A percentile compares a stretch with the other conserved stretches of the same genome.
Conservation (phyloP, 2,113 vertebrate genomes). For the Aythya baeri region DNA sequence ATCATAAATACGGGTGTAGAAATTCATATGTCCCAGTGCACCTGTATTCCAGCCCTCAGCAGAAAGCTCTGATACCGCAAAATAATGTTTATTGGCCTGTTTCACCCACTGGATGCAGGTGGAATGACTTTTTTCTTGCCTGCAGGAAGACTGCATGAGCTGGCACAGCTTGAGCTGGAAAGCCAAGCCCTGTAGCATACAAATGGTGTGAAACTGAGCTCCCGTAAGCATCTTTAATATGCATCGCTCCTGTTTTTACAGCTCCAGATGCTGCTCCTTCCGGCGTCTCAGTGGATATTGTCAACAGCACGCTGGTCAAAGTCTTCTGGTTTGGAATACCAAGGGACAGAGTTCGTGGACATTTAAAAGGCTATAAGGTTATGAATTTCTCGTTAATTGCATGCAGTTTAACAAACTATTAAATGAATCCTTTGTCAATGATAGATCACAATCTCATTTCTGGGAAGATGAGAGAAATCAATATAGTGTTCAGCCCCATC, state of each 20-base stretch:
- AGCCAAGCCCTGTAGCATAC: neutral
- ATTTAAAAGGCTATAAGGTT: slow-evolving; percentile 96
- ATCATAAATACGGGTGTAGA: slow-evolving; percentile 34
- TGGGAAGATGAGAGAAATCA: neutral
- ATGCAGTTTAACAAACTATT: neutral
- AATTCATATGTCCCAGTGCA: slow-evolving; percentile 35
- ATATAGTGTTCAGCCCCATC: rapidly evolving
- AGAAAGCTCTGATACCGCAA: neutral
- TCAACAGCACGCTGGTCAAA: slow-evolving; percentile 88
- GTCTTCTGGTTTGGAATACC: slow-evolving; percentile 89
- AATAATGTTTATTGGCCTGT: slow-evolving; percentile 12
- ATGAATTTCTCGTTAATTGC: neutral
- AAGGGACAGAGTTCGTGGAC: slow-evolving; percentile 92
- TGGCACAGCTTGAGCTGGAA: neutral
- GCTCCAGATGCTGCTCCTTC: slow-evolving; percentile 90
- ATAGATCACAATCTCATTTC: neutral
- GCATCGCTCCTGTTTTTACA: slow-evolving; percentile 59
- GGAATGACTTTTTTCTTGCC: neutral
- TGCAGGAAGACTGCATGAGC: neutral
- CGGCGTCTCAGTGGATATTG: slow-evolving; percentile 81
- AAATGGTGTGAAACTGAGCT: neutral
- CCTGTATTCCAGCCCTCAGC: neutral
- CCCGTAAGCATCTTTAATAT: neutral
- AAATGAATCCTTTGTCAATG: neutral
- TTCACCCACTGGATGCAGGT: slow-evolving; percentile 1